Evolutionary conservation across 2,888 invertebrate genomes (phyloP).

Genomic region (Netelia fuscicornis): DNA sequence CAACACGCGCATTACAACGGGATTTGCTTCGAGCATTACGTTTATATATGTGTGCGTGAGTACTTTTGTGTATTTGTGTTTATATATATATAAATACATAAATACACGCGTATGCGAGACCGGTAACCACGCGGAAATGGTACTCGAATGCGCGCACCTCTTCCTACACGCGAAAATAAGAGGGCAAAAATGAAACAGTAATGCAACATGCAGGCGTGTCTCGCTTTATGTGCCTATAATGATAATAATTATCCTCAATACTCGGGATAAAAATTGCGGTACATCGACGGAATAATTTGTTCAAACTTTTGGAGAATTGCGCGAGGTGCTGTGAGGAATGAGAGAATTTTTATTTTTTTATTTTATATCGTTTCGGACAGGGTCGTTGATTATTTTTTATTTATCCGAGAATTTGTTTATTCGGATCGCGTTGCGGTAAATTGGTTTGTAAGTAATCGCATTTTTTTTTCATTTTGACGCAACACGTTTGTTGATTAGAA

Average conservation of each 20-base stretch:
- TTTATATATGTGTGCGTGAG: not conserved
- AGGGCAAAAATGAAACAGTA: conserved; percentile 25
- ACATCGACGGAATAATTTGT: not conserved
- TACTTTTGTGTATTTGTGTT: not conserved
- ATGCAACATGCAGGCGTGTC: conserved; percentile 41
- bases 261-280: not conserved
- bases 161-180: conserved; percentile 43
- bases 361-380: not conserved
- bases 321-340: too few species aligned
- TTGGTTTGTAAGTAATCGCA: not conserved
- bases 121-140: conserved; percentile 63
- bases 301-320: too few species aligned
- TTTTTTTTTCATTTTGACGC: not conserved
- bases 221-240: not conserved
- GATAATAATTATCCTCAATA: not conserved
- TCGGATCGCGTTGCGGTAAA: not conserved
- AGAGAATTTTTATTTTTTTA: too few species aligned
- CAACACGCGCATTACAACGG: conserved; percentile 53
- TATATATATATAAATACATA: conserved; percentile 26
- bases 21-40: conserved; percentile 26
- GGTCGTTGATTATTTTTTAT: not conserved
- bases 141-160: conserved; percentile 41
- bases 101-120: not conserved
- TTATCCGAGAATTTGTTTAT: not conserved
- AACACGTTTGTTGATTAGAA: not conserved